Base-by-base conservation (phyloP, 2,888 invertebrate species). In the Mythimna lalbum region DNA sequence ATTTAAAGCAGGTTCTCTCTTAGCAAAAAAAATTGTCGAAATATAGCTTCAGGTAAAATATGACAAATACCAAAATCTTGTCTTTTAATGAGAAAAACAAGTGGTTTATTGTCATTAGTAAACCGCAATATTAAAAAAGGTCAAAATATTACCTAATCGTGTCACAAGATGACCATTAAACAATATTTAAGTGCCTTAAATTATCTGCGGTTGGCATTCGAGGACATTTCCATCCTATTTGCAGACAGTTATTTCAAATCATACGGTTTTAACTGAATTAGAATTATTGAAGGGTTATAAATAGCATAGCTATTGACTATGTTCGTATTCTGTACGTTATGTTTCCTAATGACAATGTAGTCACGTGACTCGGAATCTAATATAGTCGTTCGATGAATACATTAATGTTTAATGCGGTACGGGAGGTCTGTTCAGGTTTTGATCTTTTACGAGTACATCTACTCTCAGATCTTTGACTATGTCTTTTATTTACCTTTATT, bases 81-180 rank as follows among this genome's bases (percentile, higher is more conserved):
- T 23, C 17, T 55, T 14, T 66, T 19, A 55, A 70, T 60, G 12
- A 39, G 23, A 12, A 69, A 21, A 17, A 55, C n/a, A 33, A 43
- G 27, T 47, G 19, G n/a, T 61, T 56, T 79, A 62, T 12, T 36
- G 19, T 49, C 59, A 66, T 63, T 64, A 65, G 39, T 65, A 47
- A 63, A 73, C 60, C 57, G 47, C 43, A 63, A 47, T 56, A 27
- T n/a, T n/a, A 61, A 76, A 76, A 43, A 76, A 67, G 63, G 67
- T 73, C 53, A 79, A 56, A 52, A 66, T 23, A 53, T 79, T 76
- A 81, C 73, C 66, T 70, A 74, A 69, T 50, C 59, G 56, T 78
- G 65, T 53, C 69, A 80, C 61, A 63, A 69, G 73, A 71, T 70
- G 56, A 74, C 55, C 63, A 67, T 65, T 73, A 64, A 69, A 80